Base-by-base conservation (phyloP, 2,113 vertebrate genomes). In the Brevimyrus niger region DNA sequence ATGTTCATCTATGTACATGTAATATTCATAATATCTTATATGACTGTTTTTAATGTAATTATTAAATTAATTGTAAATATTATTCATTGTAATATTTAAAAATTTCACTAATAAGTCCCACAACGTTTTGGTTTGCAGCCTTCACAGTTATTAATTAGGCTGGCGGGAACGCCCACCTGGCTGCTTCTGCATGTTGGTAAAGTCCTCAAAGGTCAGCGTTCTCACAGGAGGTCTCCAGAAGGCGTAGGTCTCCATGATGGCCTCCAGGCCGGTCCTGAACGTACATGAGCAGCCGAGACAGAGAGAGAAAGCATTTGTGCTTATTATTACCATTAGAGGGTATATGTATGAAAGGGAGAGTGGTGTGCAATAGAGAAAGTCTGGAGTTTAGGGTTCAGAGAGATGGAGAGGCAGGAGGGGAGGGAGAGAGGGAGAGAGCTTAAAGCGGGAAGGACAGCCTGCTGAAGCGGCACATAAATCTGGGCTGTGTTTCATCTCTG, bases 181-280 rank as follows among this genome's bases (percentile, higher is more conserved):
- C 92, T 99, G 98, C 89, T 99, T 99, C 92, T 99, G 98, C 98
- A 99, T 99, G 92, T 97, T 98, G 88, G 98, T 99, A 96, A 99
- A 99, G 94, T 99, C 98, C 91, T 99, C 98, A 80, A 99, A 99
- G 0, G 98, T 99, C 87, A 99, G 97, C 0, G 98, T 99, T 92
- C 98, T 97, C 89, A 99, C 98, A 0, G 98, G 98, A 73, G 98
- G 98, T 96, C 98, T 99, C 98, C 98, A 99, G 94, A 99, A 99
- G 0, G 98, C 98, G 0, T 99, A 99, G 2, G 98, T 99, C 96
- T 99, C 98, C 98, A 99, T 99, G 92, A 99, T 99, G 44, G 98
- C 98, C 96, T 99, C 98, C 94, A 99, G 96, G 53, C 98, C 98
- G 0, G 98, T 99, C 94, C 98, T 99, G 94, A 87, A 61, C 44